Percentiles rank a stretch among this genome's conserved stretches.
phyloP scores from a whole-genome alignment of 2,113 vertebrate species.

The Poicephalus gulielmi region DNA sequence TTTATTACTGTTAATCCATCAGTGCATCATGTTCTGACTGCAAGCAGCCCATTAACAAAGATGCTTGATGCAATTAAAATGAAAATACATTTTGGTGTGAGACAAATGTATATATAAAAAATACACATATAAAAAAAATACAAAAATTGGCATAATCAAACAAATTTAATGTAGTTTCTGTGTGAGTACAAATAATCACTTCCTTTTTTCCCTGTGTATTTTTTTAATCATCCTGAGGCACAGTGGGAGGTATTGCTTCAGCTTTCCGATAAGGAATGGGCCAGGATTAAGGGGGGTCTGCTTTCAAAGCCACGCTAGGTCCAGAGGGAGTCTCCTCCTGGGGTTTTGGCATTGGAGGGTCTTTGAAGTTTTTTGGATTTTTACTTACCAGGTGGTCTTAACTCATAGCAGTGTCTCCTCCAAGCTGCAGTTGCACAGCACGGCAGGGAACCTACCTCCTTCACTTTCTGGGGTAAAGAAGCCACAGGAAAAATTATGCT shows the following conservation, averaged over 20 bases:
- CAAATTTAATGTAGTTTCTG: not conserved
- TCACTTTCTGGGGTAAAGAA: constrained; percentile 59
- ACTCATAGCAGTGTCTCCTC: constrained; percentile 42
- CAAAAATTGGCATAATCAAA: not conserved
- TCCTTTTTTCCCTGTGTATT: constrained; percentile 25
- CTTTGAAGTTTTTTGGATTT: constrained; percentile 81
- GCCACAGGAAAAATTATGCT: constrained; percentile 25
- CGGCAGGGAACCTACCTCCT: constrained; percentile 39
- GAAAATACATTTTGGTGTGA: not conserved
- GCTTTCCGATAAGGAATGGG: constrained; percentile 37
- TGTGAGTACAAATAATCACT: constrained; percentile 52
- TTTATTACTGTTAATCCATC: not conserved
- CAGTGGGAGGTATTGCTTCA: constrained; percentile 27
- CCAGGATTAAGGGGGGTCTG: constrained; percentile 22
- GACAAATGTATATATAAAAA: not conserved
- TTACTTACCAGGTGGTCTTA: constrained; percentile 77
- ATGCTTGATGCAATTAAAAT: not conserved
- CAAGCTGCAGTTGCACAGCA: constrained; percentile 52
- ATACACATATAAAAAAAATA: not conserved
- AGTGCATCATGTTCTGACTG: not conserved
- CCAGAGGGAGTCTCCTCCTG: constrained; percentile 66
- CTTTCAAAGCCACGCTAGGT: constrained; percentile 71
- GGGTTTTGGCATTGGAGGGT: constrained; percentile 59
- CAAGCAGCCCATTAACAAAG: not conserved
- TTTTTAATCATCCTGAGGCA: constrained; percentile 53